A percentile compares a stretch with the other conserved stretches of the same genome.
These are phyloP conservation scores for Acrossocheilus fasciatus DNA, from an alignment of 2,797 vertebrate genomes.

Conservation along the genomic window DNA sequence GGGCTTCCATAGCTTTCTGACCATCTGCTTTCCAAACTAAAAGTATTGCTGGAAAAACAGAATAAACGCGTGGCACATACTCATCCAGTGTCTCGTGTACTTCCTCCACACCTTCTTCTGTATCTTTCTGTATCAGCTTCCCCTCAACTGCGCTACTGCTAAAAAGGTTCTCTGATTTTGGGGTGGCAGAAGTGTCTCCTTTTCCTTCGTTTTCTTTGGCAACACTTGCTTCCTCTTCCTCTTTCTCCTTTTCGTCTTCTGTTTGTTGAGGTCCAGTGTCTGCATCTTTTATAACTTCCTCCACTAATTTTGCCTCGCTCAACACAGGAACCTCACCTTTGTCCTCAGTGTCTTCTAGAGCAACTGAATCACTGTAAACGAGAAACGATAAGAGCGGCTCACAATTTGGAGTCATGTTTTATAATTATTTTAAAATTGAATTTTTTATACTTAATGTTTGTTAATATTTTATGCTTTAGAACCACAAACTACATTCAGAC, in stretches of 20 bases:
- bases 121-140: constrained; percentile 30
- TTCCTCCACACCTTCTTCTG: constrained; percentile 39
- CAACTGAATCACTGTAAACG: constrained; percentile 57
- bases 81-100: constrained; percentile 58
- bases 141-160: constrained; percentile 22
- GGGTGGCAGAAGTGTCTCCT: constrained; percentile 32
- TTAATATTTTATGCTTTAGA: not conserved
- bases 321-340: constrained; percentile 14
- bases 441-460: not conserved
- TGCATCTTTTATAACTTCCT: constrained; percentile 49
- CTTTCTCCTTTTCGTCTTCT: constrained; percentile 35
- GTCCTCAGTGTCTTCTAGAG: constrained; percentile 53
- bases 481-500: not conserved
- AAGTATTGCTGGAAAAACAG: not conserved
- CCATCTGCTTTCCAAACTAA: not conserved
- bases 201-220: constrained; percentile 37
- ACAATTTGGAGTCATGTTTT: not conserved
- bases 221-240: not conserved
- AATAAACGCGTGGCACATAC: constrained; percentile 61
- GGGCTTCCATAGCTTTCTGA: not conserved
- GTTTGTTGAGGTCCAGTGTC: constrained; percentile 47
- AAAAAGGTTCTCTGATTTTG: constrained; percentile 42
- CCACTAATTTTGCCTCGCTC: constrained; percentile 51
- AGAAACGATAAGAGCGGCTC: constrained; percentile 41
- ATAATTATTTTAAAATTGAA: not conserved